Evolutionary conservation across 2,113 vertebrate genomes (phyloP), one percentile per base, ranked within the genome.

Genomic region (Camelus bactrianus): DNA sequence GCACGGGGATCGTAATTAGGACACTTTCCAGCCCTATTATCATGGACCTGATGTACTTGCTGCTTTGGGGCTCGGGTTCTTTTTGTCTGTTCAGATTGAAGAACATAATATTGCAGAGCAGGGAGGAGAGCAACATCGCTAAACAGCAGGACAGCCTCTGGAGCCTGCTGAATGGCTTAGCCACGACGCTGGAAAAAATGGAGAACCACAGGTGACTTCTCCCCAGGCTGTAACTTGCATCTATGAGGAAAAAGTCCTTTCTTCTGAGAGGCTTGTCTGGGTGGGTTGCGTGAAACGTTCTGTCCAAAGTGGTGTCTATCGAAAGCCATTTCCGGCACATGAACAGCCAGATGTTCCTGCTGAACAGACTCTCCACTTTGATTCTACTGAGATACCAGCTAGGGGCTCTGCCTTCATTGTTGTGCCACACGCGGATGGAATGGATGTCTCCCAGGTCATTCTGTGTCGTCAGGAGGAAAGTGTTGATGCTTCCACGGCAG

Each of bases 351-450:
- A 62, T 94, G 70, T 89, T 96, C 19, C 96, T 69, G 3, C 81
- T 98, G 24, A 96, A 97, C 0, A 67, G 79, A 5, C 98, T 97
- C 93, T 99, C 98, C 81, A 99, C 98, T 91, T 98, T 98, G 84
- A 98, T 92, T 88, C 98, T 96, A 89, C 99, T 99, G 65, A 99
- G 26, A 67, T 98, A 99, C 99, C 98, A 99, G 14, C 75, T 48
- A 9, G 98, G 97, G 2, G 93, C 85, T 6, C 1, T 12, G 22
- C 97, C 98, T 9, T 91, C 90, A 0, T 98, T 98, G 85, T 97
- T 98, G 54, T 99, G 98, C 98, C 98, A 98, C 30, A 98, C 42
- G 0, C 50, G 98, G 65, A 99, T 28, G 60, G 97, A 92, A 16
- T 5, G 80, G 73, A 99, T 82, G 24, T 98, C 97, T 67, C 98